Evolutionary conservation across 2,113 vertebrate genomes (phyloP).

Genomic region (Gobio gobio): DNA sequence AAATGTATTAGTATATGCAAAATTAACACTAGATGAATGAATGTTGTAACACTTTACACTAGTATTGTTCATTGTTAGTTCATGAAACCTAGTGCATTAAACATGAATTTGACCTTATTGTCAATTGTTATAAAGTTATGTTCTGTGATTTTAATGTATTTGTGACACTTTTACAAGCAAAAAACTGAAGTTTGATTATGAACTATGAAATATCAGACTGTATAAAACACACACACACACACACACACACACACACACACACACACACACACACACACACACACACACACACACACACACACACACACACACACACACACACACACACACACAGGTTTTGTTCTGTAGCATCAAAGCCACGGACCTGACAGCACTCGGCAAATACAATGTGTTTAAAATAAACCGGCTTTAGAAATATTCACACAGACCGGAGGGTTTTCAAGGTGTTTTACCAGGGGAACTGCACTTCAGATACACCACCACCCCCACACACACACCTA

Average conservation of each 20-base stretch:
- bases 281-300: conserved; percentile 32
- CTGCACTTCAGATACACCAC: conserved; percentile 29
- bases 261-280: conserved; percentile 35
- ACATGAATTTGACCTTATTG: not conserved
- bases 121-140: not conserved
- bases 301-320: conserved; percentile 33
- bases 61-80: not conserved
- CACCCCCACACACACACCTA: conserved; percentile 31
- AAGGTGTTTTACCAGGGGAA: conserved; percentile 45
- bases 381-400: conserved; percentile 47
- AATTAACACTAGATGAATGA: not conserved
- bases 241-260: conserved; percentile 20
- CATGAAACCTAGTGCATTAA: not conserved
- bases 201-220: conserved; percentile 29
- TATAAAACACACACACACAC: conserved; percentile 22
- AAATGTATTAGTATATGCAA: not conserved
- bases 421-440: conserved; percentile 35
- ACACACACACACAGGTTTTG: conserved; percentile 19
- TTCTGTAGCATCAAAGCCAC: conserved; percentile 6
- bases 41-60: not conserved
- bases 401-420: conserved; percentile 23
- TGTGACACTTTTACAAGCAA: not conserved
- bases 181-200: not conserved
- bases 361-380: conserved; percentile 25
- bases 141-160: not conserved